Evolutionary conservation across 1,140 invertebrate species (phyloP), one percentile per base, ranked within the genome.

Genomic region (Leptoteleia sp.): DNA sequence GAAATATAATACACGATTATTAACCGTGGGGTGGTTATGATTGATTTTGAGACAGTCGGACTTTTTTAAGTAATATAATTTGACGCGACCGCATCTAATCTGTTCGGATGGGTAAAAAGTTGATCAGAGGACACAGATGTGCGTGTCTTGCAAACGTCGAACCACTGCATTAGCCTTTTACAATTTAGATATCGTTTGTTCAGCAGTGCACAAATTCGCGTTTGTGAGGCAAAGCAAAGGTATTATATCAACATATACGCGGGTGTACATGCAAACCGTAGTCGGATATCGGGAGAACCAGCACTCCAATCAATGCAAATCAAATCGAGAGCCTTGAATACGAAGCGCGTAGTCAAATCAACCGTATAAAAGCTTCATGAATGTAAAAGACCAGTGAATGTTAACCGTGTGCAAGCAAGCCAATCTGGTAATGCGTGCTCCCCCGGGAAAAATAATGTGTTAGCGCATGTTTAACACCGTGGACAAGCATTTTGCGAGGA

Each of bases 261-360:
- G 61, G 19, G 12, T 27, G 52, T 65, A 52, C 38, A 37, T 57
- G 64, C 57, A 43, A 70, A 62, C 50, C 19, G 37, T 75, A 71
- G 61, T 70, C 31, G 45, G 33, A 72, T 76, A 80, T 76, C 29
- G 82, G 61, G 80, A 84, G 83, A 85, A 75, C 81, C 55, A 70
- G 83, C 86, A 89, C 87, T 89, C 85, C 86, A 89, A 89, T 89
- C 87, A 89, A 89, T 89, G 88, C 88, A 89, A 89, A 89, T 89
- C 81, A 86, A 89, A 89, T 88, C 84, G 86, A 82, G 81, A 82
- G 80, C 83, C 81, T 82, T 84, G 85, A 82, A 85, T 83, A 83
- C 85, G 82, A 86, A 85, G 47, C 72, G 81, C 80, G 81, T 86
- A 88, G 88, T 87, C 86, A 88, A 89, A 89, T 89, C 87, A 87